Conservation (phyloP, 2,113 vertebrate species). For the Ceyx melanurus region DNA sequence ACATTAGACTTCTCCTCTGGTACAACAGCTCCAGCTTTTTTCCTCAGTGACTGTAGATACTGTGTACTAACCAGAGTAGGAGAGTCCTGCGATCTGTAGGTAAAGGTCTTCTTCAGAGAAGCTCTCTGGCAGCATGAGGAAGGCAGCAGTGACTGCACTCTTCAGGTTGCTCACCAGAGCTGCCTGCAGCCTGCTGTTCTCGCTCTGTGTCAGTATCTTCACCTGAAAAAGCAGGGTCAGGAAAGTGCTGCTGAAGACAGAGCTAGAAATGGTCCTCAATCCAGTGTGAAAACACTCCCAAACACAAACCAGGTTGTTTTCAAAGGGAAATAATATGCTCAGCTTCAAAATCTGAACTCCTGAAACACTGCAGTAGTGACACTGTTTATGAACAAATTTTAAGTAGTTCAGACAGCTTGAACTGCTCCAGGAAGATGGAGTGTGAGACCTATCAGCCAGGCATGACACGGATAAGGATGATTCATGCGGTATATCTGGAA, state of each 20-base stretch:
- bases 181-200: slow-evolving; percentile 79
- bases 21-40: background rate
- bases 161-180: slow-evolving; percentile 88
- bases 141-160: slow-evolving; percentile 89
- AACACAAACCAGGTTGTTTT: background rate
- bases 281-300: background rate
- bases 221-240: slow-evolving; percentile 78
- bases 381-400: background rate
- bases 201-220: slow-evolving; percentile 86
- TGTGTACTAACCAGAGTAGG: slow-evolving; percentile 83
- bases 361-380: background rate
- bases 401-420: background rate
- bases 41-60: background rate
- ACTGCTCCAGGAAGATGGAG: background rate
- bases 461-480: background rate
- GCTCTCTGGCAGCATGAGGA: slow-evolving; percentile 95
- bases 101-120: slow-evolving; percentile 94
- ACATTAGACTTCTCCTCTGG: background rate
- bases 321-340: background rate
- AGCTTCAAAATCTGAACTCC: background rate
- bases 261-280: background rate
- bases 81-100: slow-evolving; percentile 89
- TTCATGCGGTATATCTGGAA: background rate
- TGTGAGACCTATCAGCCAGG: background rate
- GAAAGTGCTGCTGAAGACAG: background rate